Conservation (phyloP, 30 jellyfish, hydroid and myxozoan genomes). For the Pseudorhiza aurosa region DNA sequence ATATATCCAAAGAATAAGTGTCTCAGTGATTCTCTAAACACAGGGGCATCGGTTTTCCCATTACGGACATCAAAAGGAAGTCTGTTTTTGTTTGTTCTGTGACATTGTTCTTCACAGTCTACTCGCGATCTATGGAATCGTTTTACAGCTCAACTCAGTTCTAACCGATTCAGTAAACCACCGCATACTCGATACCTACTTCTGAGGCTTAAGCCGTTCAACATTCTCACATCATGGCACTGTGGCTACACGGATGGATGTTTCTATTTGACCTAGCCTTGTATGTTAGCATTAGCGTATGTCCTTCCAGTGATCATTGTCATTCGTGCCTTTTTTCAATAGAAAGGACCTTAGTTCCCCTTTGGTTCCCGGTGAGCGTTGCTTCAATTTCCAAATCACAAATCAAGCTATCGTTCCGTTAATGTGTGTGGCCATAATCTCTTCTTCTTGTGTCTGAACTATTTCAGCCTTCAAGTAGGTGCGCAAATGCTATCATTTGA, state of each 20-base stretch:
- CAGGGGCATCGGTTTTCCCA: not conserved
- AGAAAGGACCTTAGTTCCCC: not conserved
- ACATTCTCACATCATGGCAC: not conserved
- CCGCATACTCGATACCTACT: not conserved
- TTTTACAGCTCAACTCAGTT: not conserved
- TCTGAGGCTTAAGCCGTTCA: not conserved
- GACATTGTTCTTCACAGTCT: not conserved
- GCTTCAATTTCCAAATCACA: not conserved
- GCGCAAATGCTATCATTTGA: not conserved
- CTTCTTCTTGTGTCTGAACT: not conserved
- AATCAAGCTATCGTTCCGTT: not conserved
- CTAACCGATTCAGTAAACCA: not conserved
- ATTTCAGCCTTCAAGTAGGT: not conserved
- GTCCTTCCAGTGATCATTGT: conserved; percentile 1
- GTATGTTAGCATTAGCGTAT: not conserved
- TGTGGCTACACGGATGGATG: not conserved
- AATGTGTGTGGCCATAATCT: not conserved
- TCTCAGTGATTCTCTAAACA: not conserved
- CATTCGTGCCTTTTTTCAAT: not conserved
- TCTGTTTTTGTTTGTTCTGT: not conserved
- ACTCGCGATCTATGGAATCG: not conserved
- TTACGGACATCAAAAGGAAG: not conserved
- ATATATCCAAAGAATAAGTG: not conserved
- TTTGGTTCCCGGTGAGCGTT: not conserved
- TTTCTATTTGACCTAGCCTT: not conserved